Evolutionary conservation across 1,140 invertebrate genomes (phyloP).

Genomic region (Varroa destructor): DNA sequence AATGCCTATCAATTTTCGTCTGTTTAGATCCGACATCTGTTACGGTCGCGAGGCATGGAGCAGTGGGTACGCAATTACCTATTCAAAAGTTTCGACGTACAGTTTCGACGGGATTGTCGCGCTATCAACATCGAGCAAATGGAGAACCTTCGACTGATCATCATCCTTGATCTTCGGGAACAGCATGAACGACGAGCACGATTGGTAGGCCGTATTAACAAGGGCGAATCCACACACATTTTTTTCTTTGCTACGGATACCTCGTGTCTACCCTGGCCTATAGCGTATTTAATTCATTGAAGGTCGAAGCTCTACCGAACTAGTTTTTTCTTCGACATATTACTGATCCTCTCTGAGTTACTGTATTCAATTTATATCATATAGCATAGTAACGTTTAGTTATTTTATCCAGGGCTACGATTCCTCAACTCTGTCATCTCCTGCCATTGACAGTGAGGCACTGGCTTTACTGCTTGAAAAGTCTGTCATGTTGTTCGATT

Average conservation of each 20-base stretch:
- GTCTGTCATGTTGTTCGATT: slow-evolving; percentile 13
- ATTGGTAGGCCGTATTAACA: not conserved
- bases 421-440: slow-evolving; percentile 1
- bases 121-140: slow-evolving; percentile 16
- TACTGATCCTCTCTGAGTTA: too few relatives aligned
- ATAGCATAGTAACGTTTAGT: too few relatives aligned
- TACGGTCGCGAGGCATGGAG: slow-evolving; percentile 2
- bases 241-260: not conserved
- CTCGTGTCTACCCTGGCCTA: not conserved
- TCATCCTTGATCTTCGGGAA: slow-evolving; percentile 9
- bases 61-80: not conserved
- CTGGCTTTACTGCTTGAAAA: slow-evolving; percentile 13
- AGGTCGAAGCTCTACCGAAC: not conserved
- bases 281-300: not conserved
- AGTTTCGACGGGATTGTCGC: not conserved
- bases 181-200: slow-evolving; percentile 5
- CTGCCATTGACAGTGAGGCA: slow-evolving; percentile 21
- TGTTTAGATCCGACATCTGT: slow-evolving; percentile 14
- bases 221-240: not conserved
- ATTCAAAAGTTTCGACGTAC: slow-evolving; percentile 16
- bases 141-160: slow-evolving; percentile 2
- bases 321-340: too few relatives aligned
- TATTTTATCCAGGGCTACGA: not conserved
- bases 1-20: not conserved
- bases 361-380: too few relatives aligned